Evolutionary conservation across 2,888 invertebrate species (phyloP), one percentile per base, ranked within the genome.

Genomic region (Euproctis similis): DNA sequence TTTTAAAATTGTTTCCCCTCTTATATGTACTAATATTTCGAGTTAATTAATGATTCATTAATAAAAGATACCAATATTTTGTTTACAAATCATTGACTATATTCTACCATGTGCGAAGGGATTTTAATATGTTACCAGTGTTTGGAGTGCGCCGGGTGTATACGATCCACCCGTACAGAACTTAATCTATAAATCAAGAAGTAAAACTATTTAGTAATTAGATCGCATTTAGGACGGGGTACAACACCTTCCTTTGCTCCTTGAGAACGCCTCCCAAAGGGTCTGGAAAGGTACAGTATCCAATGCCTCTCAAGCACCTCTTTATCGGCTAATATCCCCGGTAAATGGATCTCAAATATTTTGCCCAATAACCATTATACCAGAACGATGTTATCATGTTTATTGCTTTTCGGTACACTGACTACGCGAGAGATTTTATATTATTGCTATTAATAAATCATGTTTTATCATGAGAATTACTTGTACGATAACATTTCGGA

Each of bases 121-220:
- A 73, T 76, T 77, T 74, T 72, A 77, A 72, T 69, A 74, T 73
- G 65, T 72, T 62, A 66, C 53, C 51, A 65, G 69, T 64, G 63
- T 59, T n/a, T 58, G 55, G 60, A 51, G 36, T 34, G 64, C 59
- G 54, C 72, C 73, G 71, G 67, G 60, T 76, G 74, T 69, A 64
- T 18, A 13, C 68, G 65, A 61, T 69, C 70, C 69, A 45, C 43
- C 59, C 53, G 46, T 49, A 58, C 57, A 56, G 58, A 85, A 85
- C 82, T 85, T 81, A 70, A 77, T 77, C 82, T 82, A 85, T 85
- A 85, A 85, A 85, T 85, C 85, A 85, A 84, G 81, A 78, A 84
- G 82, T 74, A 73, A 81, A 85, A 85, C 85, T 85, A 85, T 85
- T 85, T 76, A 72, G 84, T 82, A 85, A 85, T 85, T 85, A 85